These are phyloP conservation scores for Chloroceryle inda DNA, from an alignment of 2,797 vertebrate genomes.

Conservation along the genomic window DNA sequence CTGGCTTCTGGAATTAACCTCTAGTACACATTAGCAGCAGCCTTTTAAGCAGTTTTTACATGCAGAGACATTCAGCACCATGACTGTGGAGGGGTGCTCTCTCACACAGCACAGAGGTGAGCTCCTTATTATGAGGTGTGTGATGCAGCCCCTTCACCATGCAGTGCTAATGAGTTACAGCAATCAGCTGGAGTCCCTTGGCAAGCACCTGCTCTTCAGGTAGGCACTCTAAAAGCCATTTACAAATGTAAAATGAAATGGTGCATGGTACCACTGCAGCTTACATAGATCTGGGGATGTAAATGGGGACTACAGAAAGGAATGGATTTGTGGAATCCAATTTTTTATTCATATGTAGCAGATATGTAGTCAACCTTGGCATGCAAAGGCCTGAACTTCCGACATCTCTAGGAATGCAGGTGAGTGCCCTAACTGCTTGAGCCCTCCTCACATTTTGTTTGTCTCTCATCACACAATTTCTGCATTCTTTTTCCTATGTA, in stretches of 20 bases:
- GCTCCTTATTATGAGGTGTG: background rate
- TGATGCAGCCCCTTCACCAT: background rate
- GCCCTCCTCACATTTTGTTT: background rate
- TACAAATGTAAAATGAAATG: background rate
- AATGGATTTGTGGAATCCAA: background rate
- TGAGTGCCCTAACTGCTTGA: background rate
- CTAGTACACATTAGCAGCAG: background rate
- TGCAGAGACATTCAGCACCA: fast-evolving
- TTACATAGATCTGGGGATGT: background rate
- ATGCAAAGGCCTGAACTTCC: background rate
- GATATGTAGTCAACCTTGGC: background rate
- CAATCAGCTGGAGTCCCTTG: background rate
- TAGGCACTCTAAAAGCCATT: background rate
- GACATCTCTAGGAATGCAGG: background rate
- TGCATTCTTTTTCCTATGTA: background rate
- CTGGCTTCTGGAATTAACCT: slow-evolving; percentile 65
- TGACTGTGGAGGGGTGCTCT: fast-evolving
- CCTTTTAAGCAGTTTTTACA: background rate
- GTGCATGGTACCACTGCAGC: fast-evolving
- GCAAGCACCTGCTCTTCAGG: background rate
- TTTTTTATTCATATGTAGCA: background rate
- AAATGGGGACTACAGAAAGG: background rate
- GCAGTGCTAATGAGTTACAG: background rate
- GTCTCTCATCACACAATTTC: background rate
- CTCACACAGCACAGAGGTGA: background rate